A percentile compares a stretch with the other conserved stretches of the same genome.
Evolutionary conservation across 1,140 invertebrate species (phyloP).

Genomic region (Mycetomoellerius zeteki): DNA sequence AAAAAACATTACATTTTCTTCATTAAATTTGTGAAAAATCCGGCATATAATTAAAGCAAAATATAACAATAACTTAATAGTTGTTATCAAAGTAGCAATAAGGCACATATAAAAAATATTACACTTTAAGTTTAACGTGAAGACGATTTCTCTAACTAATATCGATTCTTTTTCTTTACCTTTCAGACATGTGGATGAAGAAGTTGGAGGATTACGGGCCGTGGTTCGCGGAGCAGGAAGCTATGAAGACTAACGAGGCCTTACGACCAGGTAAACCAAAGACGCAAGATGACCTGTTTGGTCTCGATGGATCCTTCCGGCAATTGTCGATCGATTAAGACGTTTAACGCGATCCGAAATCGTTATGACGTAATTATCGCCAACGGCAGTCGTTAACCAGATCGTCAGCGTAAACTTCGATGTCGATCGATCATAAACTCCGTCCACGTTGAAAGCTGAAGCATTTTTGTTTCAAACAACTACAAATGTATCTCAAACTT

Average conservation of each 20-base stretch:
- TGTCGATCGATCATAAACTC: constrained; percentile 13
- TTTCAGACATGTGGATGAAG: constrained; percentile 90
- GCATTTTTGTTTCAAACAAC: neutral
- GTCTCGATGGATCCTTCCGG: constrained; percentile 93
- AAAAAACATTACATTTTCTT: neutral
- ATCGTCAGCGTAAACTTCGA: constrained; percentile 14
- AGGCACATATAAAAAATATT: neutral
- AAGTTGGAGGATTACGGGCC: constrained; percentile 91
- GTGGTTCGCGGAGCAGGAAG: constrained; percentile 92
- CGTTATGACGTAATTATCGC: neutral
- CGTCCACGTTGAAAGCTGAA: neutral
- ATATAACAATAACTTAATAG: neutral
- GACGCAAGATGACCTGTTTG: constrained; percentile 93
- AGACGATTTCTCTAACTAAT: neutral
- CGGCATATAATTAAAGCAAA: neutral
- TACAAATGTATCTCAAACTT: neutral
- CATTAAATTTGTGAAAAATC: neutral
- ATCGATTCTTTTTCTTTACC: constrained; percentile 46
- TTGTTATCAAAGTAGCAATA: neutral
- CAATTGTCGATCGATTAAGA: constrained; percentile 92
- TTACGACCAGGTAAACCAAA: constrained; percentile 92
- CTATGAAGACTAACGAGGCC: constrained; percentile 91
- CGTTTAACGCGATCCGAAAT: neutral
- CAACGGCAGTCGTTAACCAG: constrained; percentile 38
- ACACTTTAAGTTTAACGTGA: neutral